Conservation (phyloP, 2,113 vertebrate species). For the Epinephelus cyanopodus region DNA sequence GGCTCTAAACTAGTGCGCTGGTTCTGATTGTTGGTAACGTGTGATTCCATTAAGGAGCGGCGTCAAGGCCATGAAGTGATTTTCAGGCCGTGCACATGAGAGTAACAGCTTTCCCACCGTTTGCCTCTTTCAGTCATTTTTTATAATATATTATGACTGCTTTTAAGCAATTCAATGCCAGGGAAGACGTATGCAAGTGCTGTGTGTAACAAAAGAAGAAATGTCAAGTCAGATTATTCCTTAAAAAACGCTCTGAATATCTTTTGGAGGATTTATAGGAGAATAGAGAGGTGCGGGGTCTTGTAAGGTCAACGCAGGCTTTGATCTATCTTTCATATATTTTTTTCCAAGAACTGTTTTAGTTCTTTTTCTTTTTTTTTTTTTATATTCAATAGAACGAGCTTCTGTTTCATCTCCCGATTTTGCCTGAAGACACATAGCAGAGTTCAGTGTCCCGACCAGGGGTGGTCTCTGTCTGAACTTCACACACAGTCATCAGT, state of each 20-base stretch:
- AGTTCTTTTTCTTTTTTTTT: constrained; percentile 4
- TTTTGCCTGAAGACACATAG: constrained; percentile 51
- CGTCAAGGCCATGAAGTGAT: no score
- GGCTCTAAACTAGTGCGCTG: constrained; percentile 44
- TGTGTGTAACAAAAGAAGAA: constrained; percentile 22
- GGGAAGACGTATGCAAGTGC: constrained; percentile 6
- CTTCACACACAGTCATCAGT: constrained; percentile 36
- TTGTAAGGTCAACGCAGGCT: constrained; percentile 36
- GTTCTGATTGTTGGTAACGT: constrained; percentile 54
- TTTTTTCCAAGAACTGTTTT: background rate
- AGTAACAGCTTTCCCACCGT: background rate
- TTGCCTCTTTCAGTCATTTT: constrained; percentile 23
- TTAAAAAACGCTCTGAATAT: constrained; percentile 8
- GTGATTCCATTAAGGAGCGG: constrained; percentile 21
- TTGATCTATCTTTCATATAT: constrained; percentile 44
- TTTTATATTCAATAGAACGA: constrained; percentile 14
- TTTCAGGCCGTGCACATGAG: background rate
- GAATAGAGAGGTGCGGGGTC: constrained; percentile 4
- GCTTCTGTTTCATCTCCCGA: constrained; percentile 59
- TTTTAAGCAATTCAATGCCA: background rate
- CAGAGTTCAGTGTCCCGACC: constrained; percentile 41
- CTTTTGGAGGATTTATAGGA: constrained; percentile 15
- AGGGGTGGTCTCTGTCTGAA: constrained; percentile 40
- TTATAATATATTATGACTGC: background rate
- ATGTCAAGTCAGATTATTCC: constrained; percentile 40